Conservation (phyloP, 2,797 vertebrate genomes). For the Phrynocephalus vlangalii region DNA sequence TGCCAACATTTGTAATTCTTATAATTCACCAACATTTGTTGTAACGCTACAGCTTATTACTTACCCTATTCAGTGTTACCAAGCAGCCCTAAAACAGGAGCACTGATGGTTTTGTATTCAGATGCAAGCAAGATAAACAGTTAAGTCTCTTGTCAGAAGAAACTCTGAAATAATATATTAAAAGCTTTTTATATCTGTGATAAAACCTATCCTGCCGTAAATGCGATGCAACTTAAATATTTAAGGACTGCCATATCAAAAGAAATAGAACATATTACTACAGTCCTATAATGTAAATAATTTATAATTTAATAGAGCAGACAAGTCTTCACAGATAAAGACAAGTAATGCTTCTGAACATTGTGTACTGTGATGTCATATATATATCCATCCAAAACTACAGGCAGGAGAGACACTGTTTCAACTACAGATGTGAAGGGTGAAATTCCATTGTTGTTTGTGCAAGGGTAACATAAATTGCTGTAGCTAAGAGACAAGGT, state of each 20-base stretch:
- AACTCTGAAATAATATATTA: conserved; percentile 29
- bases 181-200: conserved; percentile 35
- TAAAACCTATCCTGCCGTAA: conserved; percentile 36
- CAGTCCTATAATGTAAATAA: conserved; percentile 9
- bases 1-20: neutral
- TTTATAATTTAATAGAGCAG: conserved; percentile 41
- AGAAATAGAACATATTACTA: neutral
- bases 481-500: too few relatives aligned
- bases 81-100: neutral
- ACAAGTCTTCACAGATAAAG: conserved; percentile 6
- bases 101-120: conserved; percentile 16
- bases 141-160: conserved; percentile 20
- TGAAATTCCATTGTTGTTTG: neutral
- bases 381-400: neutral
- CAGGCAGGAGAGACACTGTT: conserved; percentile 6
- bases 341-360: conserved; percentile 34
- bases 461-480: too few relatives aligned
- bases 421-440: neutral
- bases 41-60: neutral
- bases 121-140: conserved; percentile 29
- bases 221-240: conserved; percentile 20
- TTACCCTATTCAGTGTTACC: neutral
- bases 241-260: neutral
- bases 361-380: neutral
- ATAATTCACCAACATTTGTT: neutral